These are phyloP conservation scores for Gobius niger DNA, from an alignment of 2,113 vertebrate species.

Conservation along the genomic window DNA sequence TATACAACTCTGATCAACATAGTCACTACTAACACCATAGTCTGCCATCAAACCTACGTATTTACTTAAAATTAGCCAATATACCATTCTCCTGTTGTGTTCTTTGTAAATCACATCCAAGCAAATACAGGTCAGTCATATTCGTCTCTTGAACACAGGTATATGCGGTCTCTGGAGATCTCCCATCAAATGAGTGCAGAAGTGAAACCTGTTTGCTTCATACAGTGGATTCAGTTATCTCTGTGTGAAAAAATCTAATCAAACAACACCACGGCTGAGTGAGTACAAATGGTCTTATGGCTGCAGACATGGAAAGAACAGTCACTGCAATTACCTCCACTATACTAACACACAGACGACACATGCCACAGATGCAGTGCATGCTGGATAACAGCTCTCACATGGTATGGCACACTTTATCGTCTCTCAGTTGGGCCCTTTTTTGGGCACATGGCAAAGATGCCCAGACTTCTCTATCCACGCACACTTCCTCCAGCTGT, in stretches of 20 bases:
- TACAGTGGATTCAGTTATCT: constrained; percentile 1
- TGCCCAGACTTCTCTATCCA: too few species aligned
- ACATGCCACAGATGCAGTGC: not conserved
- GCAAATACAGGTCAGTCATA: too few species aligned
- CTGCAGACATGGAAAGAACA: constrained; percentile 4
- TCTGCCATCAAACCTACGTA: too few species aligned
- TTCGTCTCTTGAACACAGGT: not conserved
- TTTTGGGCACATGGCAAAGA: too few species aligned
- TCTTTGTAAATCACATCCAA: not conserved
- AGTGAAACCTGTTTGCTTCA: not conserved
- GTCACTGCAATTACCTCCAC: constrained; percentile 12
- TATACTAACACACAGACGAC: not conserved
- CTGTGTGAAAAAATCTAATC: constrained; percentile 35
- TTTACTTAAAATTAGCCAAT: too few species aligned
- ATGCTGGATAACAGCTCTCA: not conserved
- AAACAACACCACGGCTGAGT: constrained; percentile 30
- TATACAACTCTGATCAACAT: too few species aligned
- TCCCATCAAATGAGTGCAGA: not conserved
- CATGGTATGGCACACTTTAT: too few species aligned
- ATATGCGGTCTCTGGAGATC: not conserved
- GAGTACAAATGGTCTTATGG: constrained; percentile 31
- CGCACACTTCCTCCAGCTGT: too few species aligned
- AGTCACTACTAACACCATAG: too few species aligned
- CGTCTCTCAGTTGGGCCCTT: too few species aligned
- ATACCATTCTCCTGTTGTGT: not conserved